Base-by-base conservation (phyloP, 2,888 invertebrate genomes). In the Empis stercorea region DNA sequence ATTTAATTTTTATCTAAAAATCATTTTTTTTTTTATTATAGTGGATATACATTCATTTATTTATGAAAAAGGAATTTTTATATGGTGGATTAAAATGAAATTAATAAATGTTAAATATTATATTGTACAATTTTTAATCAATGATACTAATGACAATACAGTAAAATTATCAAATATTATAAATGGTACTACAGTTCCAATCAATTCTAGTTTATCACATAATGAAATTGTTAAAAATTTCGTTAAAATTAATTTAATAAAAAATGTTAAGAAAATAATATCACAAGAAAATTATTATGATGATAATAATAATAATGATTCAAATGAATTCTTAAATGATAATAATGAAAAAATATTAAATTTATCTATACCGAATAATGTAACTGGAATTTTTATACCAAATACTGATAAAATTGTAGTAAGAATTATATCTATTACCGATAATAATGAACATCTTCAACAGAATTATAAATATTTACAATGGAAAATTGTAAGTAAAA, bases 401-500 rank as follows among this genome's bases (percentile, higher is more conserved):
- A 63, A 65, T 40, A 62, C 62, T 27, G 56, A 52, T 6, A 60
- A 62, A 32, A 58, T 67, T 10, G 62, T 62, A 51, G 57, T 68
- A 51, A 59, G 69, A 7, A 62, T 68, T 27, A 55, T 70, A 7
- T 59, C 66, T 38, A 61, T 67, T 6, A 66, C 68, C 17, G 52
- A 57, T 23, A 66, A 66, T 48, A 66, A 65, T 50, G 65, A 67
- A 52, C 52, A 60, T 41, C 53, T 69, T 10, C 56, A 57, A 3
- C 67, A 66, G 55, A 65, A 69, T 54, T 62, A 64, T 56, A 62
- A 61, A 50, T 66, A 65, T 52, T 62, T 69, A 11, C 64, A 67
- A 52, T 70, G 69, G 69, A 67, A 67, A 57, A 64, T 58, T 57
- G 68, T 69, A 57, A 61, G 58, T 60, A 54, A 11, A 23, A 14